Evolutionary conservation across 2,888 invertebrate species (phyloP).

Genomic region (Anthrax anthrax): DNA sequence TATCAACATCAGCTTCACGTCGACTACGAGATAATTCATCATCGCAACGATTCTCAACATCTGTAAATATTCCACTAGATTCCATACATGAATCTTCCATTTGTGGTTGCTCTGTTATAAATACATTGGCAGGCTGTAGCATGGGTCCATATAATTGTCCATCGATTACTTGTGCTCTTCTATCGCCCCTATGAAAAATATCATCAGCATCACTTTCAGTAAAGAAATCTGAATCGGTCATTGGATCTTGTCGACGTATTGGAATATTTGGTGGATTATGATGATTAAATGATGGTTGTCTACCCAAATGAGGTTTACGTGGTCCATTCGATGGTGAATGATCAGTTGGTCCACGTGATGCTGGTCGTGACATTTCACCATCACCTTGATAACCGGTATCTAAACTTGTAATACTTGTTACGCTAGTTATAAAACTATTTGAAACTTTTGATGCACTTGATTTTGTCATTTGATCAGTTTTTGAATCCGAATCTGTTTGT

Average conservation of each 20-base stretch:
- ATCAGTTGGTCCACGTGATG: constrained; percentile 62
- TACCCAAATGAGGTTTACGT: constrained; percentile 26
- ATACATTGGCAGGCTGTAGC: constrained; percentile 36
- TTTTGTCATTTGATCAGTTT: constrained; percentile 43
- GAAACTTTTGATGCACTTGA: constrained; percentile 50
- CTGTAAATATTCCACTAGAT: constrained; percentile 78
- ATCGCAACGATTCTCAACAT: constrained; percentile 63
- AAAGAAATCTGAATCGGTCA: constrained; percentile 86
- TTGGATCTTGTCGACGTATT: constrained; percentile 60
- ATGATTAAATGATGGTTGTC: constrained; percentile 35
- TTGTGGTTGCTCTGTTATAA: constrained; percentile 38
- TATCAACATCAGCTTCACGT: constrained; percentile 33
- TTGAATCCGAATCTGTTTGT: constrained; percentile 42
- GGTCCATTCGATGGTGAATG: constrained; percentile 49
- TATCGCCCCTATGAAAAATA: constrained; percentile 49
- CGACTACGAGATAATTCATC: constrained; percentile 36
- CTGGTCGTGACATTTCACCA: constrained; percentile 77
- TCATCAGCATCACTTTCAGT: constrained; percentile 83
- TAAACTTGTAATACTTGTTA: constrained; percentile 80
- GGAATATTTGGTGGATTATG: constrained; percentile 39
- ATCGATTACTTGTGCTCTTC: constrained; percentile 73
- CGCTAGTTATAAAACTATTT: constrained; percentile 69
- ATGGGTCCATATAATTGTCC: constrained; percentile 68
- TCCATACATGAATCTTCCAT: constrained; percentile 72
- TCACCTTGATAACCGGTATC: constrained; percentile 92